Evolutionary conservation across 2,113 vertebrate species (phyloP).

Genomic region (Dicentrarchus labrax): DNA sequence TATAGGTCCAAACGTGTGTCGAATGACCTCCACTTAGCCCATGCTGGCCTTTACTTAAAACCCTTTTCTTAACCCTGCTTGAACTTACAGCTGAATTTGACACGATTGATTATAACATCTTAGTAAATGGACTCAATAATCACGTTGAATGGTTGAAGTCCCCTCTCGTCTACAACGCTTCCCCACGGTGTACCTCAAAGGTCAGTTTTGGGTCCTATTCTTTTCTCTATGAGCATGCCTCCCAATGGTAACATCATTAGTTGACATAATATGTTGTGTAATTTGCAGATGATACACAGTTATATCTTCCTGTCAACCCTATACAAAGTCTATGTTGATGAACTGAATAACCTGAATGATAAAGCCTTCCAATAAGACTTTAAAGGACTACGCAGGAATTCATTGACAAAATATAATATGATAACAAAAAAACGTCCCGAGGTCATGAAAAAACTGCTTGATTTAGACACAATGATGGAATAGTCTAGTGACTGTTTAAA

Average conservation of each 20-base stretch:
- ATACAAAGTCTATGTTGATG: neutral
- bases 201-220: neutral
- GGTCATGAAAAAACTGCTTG: neutral
- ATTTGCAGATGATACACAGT: slow-evolving; percentile 21
- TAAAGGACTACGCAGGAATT: neutral
- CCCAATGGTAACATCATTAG: accelerated
- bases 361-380: neutral
- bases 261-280: neutral
- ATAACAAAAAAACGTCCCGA: neutral
- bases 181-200: neutral
- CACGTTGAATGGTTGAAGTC: neutral
- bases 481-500: neutral
- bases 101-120: too few relatives aligned
- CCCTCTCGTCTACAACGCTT: neutral
- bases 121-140: too few relatives aligned
- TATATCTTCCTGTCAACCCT: neutral
- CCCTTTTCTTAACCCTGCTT: neutral
- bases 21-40: neutral
- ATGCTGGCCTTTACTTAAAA: too few relatives aligned
- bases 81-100: neutral
- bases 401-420: neutral
- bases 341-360: neutral
- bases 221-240: neutral
- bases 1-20: neutral
- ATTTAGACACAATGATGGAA: slow-evolving; percentile 1